These are phyloP conservation scores for Enteromius radiatus DNA, from an alignment of 2,797 vertebrate genomes.

Conservation along the genomic window DNA sequence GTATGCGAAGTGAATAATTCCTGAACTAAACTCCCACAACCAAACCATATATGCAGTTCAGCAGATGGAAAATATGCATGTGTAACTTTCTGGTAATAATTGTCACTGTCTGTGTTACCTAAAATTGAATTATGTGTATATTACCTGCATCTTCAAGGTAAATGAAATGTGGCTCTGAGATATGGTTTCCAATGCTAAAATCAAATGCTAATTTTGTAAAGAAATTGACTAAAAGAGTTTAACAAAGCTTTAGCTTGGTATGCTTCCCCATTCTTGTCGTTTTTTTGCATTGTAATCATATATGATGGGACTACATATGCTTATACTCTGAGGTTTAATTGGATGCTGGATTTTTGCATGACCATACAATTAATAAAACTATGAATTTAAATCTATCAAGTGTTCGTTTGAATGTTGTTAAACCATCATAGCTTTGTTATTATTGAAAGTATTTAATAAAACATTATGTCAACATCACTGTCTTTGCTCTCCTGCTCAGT, in stretches of 20 bases:
- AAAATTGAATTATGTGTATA: slow-evolving; percentile 80
- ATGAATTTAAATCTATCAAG: slow-evolving; percentile 86
- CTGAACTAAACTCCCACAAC: slow-evolving; percentile 62
- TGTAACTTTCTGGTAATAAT: slow-evolving; percentile 85
- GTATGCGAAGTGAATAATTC: slow-evolving; percentile 55
- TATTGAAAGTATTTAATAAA: slow-evolving; percentile 92
- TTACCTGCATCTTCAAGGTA: slow-evolving; percentile 85
- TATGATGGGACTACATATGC: slow-evolving; percentile 88
- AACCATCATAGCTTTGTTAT: slow-evolving; percentile 91
- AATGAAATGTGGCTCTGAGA: slow-evolving; percentile 71
- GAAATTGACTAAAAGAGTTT: slow-evolving; percentile 70
- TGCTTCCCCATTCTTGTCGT: slow-evolving; percentile 81
- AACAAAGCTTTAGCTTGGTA: slow-evolving; percentile 88
- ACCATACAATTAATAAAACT: slow-evolving; percentile 92
- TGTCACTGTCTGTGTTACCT: slow-evolving; percentile 88
- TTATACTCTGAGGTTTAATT: slow-evolving; percentile 91
- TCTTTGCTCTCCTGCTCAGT: slow-evolving; percentile 28
- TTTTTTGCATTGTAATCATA: slow-evolving; percentile 89
- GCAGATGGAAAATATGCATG: slow-evolving; percentile 89
- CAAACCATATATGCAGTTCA: slow-evolving; percentile 84
- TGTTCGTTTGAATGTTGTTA: slow-evolving; percentile 90
- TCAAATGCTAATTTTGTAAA: slow-evolving; percentile 78
- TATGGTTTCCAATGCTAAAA: slow-evolving; percentile 68
- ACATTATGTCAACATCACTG: slow-evolving; percentile 81
- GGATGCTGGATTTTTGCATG: slow-evolving; percentile 99